Evolutionary conservation across 2,113 vertebrate genomes (phyloP).

Genomic region (Cromileptes altivelis): DNA sequence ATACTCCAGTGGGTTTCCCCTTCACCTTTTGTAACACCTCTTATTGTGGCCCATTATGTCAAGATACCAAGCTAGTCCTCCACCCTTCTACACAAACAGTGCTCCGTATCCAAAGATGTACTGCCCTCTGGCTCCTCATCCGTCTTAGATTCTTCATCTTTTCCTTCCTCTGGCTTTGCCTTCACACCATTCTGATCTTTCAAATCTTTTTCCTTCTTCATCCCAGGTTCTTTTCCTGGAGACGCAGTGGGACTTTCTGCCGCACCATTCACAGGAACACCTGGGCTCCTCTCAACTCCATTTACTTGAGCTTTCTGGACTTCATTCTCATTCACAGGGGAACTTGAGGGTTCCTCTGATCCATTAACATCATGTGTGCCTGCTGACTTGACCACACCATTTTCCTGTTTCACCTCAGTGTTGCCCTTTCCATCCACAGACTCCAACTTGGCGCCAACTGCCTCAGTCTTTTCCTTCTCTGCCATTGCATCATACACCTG

Average conservation of each 20-base stretch:
- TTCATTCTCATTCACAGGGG: not conserved
- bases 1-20: not conserved
- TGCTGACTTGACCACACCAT: not conserved
- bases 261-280: not conserved
- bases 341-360: not conserved
- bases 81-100: conserved; percentile 39
- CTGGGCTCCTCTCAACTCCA: conserved; percentile 14
- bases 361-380: not conserved
- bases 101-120: conserved; percentile 34
- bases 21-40: conserved; percentile 24
- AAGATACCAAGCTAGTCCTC: not conserved
- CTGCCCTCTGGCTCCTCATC: conserved; percentile 65
- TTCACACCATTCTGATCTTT: conserved; percentile 57
- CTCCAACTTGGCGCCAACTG: not conserved
- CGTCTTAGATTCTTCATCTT: not conserved
- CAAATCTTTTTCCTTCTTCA: conserved; percentile 45
- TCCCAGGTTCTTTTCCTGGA: conserved; percentile 16
- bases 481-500: conserved; percentile 97
- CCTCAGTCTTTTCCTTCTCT: conserved; percentile 82
- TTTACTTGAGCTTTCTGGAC: not conserved
- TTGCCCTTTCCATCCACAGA: conserved; percentile 2
- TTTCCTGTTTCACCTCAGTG: conserved; percentile 20
- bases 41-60: not conserved
- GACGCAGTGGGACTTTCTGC: not conserved
- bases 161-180: not conserved